Conservation (phyloP, 2,797 vertebrate species). For the Oceanodroma leucorhoa region DNA sequence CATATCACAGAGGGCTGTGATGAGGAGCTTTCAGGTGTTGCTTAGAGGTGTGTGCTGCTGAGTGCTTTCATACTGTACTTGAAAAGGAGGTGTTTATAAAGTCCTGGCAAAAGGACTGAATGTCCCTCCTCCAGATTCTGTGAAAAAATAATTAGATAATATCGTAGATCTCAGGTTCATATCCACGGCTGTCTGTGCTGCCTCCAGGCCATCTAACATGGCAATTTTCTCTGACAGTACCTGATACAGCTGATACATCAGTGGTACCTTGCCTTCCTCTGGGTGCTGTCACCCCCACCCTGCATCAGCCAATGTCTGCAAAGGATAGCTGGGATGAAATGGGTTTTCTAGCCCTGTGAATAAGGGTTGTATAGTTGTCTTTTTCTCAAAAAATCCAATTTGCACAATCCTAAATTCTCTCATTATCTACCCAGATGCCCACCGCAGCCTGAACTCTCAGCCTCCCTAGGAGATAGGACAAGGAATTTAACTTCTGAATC, state of each 20-base stretch:
- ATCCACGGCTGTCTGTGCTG: neutral
- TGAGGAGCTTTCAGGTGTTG: neutral
- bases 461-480: neutral
- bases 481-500: neutral
- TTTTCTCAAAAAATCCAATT: neutral
- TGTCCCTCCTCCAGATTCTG: neutral
- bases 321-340: neutral
- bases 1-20: neutral
- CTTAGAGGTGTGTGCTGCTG: neutral
- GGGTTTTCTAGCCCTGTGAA: neutral
- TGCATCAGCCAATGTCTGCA: neutral
- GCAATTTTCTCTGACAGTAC: neutral
- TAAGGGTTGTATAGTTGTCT: neutral
- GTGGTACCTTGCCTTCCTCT: neutral
- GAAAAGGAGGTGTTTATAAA: neutral
- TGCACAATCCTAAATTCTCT: neutral
- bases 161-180: neutral
- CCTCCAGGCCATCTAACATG: neutral
- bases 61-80: neutral
- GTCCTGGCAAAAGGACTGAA: neutral
- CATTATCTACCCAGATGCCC: neutral
- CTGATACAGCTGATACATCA: neutral
- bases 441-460: neutral
- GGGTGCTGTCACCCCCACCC: neutral
- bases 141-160: constrained; percentile 24